Evolutionary conservation across 2,113 vertebrate species (phyloP).

Genomic region (Ceratotherium simum): DNA sequence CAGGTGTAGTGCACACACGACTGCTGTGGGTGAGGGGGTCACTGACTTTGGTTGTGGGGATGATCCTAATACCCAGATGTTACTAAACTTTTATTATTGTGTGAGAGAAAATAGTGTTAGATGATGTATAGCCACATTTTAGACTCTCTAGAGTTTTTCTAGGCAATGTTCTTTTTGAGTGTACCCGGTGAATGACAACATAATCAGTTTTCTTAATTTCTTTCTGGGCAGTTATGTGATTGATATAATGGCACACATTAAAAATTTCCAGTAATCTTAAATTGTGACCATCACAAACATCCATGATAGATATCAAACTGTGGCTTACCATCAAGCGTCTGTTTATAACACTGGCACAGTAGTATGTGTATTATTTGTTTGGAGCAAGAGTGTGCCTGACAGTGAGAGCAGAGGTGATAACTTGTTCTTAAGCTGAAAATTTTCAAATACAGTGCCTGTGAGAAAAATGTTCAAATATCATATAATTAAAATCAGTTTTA

Average conservation of each 20-base stretch:
- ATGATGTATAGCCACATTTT: background rate
- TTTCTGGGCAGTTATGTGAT: background rate
- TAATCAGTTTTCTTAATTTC: background rate
- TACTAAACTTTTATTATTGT: background rate
- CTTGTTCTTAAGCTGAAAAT: conserved; percentile 24
- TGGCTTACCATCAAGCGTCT: background rate
- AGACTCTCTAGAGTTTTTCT: background rate
- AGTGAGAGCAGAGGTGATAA: background rate
- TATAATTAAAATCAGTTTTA: conserved; percentile 59
- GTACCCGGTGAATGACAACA: background rate
- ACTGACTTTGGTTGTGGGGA: background rate
- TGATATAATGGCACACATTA: background rate
- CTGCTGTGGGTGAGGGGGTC: background rate
- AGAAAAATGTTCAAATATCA: conserved; percentile 46
- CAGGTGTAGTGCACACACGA: fast-evolving
- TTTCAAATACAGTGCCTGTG: background rate
- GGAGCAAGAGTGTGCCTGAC: background rate
- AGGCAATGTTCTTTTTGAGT: background rate
- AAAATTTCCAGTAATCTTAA: background rate
- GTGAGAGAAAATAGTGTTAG: background rate
- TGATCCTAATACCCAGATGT: background rate
- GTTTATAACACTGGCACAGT: background rate
- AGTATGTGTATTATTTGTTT: background rate
- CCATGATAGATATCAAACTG: background rate
- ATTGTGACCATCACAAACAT: background rate